Conservation (phyloP, 2,113 vertebrate species). For the Crotalus horridus region DNA sequence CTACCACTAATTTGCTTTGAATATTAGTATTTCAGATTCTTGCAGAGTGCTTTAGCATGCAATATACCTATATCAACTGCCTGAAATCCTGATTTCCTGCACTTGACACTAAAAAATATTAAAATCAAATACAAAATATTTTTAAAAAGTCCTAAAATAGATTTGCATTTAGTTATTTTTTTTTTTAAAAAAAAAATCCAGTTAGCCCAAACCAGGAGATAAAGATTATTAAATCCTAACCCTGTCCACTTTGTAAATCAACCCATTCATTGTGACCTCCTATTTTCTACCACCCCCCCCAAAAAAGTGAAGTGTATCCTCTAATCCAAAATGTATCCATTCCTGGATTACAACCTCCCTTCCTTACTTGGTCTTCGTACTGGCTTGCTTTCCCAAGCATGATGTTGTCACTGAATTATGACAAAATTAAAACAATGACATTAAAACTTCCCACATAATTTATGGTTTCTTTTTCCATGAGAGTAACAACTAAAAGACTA, state of each 20-base stretch:
- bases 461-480: not conserved
- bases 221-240: not conserved
- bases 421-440: not conserved
- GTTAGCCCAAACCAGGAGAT: not conserved
- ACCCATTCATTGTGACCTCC: not conserved
- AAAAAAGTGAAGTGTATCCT: not conserved
- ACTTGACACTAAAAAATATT: not conserved
- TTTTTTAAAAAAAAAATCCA: not conserved
- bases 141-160: not conserved
- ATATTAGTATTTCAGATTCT: not conserved
- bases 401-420: not conserved
- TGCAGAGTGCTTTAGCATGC: not conserved
- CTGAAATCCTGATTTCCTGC: not conserved
- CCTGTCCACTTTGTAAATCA: not conserved
- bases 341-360: not conserved
- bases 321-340: not conserved
- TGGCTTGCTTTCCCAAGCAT: not conserved
- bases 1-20: not conserved
- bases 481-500: not conserved
- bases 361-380: not conserved
- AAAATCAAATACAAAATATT: not conserved
- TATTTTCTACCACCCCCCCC: not conserved
- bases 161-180: not conserved
- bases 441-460: not conserved
- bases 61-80: not conserved